Evolutionary conservation across 2,888 invertebrate species (phyloP).

Genomic region (Diploptera punctata): DNA sequence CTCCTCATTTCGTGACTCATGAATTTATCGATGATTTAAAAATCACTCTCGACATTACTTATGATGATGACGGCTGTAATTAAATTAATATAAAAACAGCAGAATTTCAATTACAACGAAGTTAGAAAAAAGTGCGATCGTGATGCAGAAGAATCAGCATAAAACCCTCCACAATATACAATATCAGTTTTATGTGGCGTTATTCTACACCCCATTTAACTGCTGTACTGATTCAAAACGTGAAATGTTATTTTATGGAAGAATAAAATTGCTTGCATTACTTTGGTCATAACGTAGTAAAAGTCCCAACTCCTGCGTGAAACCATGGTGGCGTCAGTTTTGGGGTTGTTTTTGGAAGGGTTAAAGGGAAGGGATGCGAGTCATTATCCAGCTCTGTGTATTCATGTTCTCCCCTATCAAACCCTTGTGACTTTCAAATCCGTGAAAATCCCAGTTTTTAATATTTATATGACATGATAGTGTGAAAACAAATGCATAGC

Average conservation of each 20-base stretch:
- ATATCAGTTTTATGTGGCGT: constrained; percentile 3
- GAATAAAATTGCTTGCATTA: background rate
- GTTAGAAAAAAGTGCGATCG: too few species aligned
- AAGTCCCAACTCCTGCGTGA: background rate
- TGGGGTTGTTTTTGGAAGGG: background rate
- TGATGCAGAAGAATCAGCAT: too few species aligned
- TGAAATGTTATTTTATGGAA: constrained; percentile 3
- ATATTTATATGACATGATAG: background rate
- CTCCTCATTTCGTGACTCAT: too few species aligned
- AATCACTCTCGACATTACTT: too few species aligned
- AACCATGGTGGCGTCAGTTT: too few species aligned
- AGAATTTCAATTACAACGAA: too few species aligned
- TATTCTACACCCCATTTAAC: constrained; percentile 18
- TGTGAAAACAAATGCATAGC: background rate
- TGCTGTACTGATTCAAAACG: background rate
- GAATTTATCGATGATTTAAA: too few species aligned
- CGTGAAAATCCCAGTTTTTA: constrained; percentile 16
- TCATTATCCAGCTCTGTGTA: background rate
- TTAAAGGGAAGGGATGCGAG: background rate
- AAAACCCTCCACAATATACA: too few species aligned
- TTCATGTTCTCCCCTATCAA: background rate
- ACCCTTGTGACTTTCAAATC: background rate
- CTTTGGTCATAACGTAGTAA: background rate
- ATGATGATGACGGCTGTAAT: too few species aligned
- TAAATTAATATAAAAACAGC: too few species aligned